Evolutionary conservation across 2,113 vertebrate species (phyloP).

Genomic region (Rafetus swinhoei): DNA sequence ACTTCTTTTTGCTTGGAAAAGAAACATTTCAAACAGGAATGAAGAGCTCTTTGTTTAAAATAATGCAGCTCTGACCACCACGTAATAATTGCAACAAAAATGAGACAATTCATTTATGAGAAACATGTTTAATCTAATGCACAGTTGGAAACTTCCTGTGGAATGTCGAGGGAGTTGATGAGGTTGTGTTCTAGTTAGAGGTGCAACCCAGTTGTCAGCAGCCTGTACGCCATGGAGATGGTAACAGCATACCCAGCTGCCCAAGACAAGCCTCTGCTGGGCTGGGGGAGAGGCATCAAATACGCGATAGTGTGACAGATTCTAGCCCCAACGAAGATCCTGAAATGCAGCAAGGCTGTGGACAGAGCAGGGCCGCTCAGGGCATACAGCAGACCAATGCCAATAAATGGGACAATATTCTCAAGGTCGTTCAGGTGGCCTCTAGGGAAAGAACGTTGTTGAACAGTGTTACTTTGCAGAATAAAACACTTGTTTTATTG

Average conservation of each 20-base stretch:
- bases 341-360: slow-evolving; percentile 87
- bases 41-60: slow-evolving; percentile 28
- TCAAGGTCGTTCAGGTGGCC: slow-evolving; percentile 95
- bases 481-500: background rate
- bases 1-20: background rate
- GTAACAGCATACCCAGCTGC: slow-evolving; percentile 76
- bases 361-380: slow-evolving; percentile 83
- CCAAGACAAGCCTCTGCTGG: slow-evolving; percentile 83
- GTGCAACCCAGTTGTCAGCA: slow-evolving; percentile 69
- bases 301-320: slow-evolving; percentile 87
- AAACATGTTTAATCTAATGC: background rate
- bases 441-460: slow-evolving; percentile 72
- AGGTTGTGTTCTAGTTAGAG: slow-evolving; percentile 27
- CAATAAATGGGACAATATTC: slow-evolving; percentile 89
- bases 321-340: slow-evolving; percentile 83
- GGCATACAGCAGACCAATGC: slow-evolving; percentile 88
- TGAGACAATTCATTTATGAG: background rate
- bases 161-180: fast-evolving
- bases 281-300: slow-evolving; percentile 85
- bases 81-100: background rate
- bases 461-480: background rate
- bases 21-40: slow-evolving; percentile 1
- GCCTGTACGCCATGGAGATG: slow-evolving; percentile 85
- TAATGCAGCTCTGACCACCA: background rate
- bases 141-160: background rate